A percentile compares a stretch with the other conserved stretches of the same genome.
phyloP scores from a whole-genome alignment of 2,113 vertebrate species.

The Carassius gibelio region DNA sequence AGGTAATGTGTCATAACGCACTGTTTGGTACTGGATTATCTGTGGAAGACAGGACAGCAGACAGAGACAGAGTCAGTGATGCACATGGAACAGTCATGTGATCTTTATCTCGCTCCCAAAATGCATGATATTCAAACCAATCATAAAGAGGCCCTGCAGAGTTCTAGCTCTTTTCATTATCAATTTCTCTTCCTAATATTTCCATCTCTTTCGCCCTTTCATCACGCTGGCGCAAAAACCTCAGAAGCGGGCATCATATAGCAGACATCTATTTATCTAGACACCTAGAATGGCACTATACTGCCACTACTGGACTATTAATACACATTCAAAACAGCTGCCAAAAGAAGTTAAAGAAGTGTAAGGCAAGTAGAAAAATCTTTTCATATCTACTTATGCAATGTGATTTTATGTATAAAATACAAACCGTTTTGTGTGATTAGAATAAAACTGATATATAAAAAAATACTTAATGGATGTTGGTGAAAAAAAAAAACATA shows the following conservation, averaged over 20 bases:
- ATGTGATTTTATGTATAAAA: not conserved
- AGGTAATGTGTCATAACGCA: constrained; percentile 80
- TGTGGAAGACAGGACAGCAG: constrained; percentile 51
- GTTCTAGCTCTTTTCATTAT: not conserved
- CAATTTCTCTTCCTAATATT: not conserved
- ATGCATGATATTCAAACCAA: not conserved
- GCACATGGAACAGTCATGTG: not conserved
- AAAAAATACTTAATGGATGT: not conserved
- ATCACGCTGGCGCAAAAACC: not conserved
- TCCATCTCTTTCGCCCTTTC: not conserved
- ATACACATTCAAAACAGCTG: constrained; percentile 49
- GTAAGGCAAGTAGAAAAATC: constrained; percentile 8
- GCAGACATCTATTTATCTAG: not conserved
- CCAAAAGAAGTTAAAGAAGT: constrained; percentile 37
- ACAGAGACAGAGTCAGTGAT: not conserved
- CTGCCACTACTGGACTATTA: constrained; percentile 36
- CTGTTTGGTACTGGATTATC: constrained; percentile 84
- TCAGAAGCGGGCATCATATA: not conserved
- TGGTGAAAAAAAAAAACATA: too few species aligned
- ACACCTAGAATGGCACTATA: not conserved
- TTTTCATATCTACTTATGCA: not conserved
- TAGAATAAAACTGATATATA: not conserved
- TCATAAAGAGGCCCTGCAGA: not conserved
- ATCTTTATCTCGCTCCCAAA: not conserved
- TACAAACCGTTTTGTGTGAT: not conserved